phyloP scores from a whole-genome alignment of 30 jellyfish, hydroid and myxozoan species.

The Pelagia noctiluca region DNA sequence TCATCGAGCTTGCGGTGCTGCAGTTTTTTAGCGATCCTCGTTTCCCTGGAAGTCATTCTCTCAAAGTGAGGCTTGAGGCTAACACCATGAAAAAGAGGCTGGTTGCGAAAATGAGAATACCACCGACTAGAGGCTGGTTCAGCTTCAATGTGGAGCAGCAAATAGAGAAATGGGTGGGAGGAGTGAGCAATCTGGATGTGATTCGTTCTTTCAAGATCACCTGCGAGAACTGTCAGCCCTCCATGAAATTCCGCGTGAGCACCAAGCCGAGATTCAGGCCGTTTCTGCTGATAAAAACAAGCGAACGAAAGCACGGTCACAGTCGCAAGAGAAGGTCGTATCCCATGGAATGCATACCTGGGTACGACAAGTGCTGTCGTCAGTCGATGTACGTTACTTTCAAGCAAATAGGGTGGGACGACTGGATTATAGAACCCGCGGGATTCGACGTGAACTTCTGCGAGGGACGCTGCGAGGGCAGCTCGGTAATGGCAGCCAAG shows the following conservation, averaged over 20 bases:
- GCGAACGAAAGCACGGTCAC: slow-evolving; percentile 19
- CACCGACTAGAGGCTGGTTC: slow-evolving; percentile 57
- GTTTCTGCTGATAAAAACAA: slow-evolving; percentile 48
- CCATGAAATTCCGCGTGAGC: slow-evolving; percentile 27
- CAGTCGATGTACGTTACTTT: slow-evolving; percentile 61
- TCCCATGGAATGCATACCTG: slow-evolving; percentile 75
- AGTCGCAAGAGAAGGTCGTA: slow-evolving; percentile 62
- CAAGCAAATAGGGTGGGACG: slow-evolving; percentile 82
- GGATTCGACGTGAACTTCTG: slow-evolving; percentile 78
- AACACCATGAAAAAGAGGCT: background rate
- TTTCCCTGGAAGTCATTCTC: slow-evolving; percentile 15
- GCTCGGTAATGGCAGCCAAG: slow-evolving; percentile 37
- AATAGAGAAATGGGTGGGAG: slow-evolving; percentile 33
- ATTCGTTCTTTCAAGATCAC: slow-evolving; percentile 30
- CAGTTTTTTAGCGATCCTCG: slow-evolving; percentile 50
- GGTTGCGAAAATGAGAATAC: slow-evolving; percentile 33
- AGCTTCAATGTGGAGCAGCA: slow-evolving; percentile 45
- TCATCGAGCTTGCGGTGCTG: slow-evolving; percentile 43
- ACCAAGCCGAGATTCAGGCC: slow-evolving; percentile 74
- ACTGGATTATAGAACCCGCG: slow-evolving; percentile 83
- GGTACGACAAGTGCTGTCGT: slow-evolving; percentile 79
- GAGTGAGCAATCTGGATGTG: background rate
- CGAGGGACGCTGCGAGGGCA: slow-evolving; percentile 71
- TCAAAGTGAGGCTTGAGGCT: slow-evolving; percentile 43
- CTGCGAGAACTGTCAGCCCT: slow-evolving; percentile 44